A percentile compares a stretch with the other conserved stretches of the same genome.
Conservation (phyloP, 2,888 invertebrate genomes). For the Chymomyza amoena region DNA sequence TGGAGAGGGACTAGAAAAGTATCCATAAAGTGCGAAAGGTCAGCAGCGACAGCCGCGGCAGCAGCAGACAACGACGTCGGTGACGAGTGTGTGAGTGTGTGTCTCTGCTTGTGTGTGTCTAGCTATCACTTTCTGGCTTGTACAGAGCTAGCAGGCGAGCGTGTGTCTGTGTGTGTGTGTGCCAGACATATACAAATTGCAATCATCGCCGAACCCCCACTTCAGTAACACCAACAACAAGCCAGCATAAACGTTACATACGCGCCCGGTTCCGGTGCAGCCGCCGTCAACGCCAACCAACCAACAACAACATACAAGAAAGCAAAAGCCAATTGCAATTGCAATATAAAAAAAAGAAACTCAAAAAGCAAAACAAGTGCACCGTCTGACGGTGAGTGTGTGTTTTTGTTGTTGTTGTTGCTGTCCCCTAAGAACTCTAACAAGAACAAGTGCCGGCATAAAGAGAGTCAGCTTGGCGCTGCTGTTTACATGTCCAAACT, state of each 20-base stretch:
- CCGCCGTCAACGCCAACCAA: slow-evolving; percentile 20
- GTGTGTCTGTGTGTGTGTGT: slow-evolving; percentile 37
- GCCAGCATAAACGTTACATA: slow-evolving; percentile 48
- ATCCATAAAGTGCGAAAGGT: slow-evolving; percentile 76
- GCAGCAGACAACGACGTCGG: slow-evolving; percentile 24
- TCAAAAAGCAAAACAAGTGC: background rate
- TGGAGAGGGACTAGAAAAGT: slow-evolving; percentile 57
- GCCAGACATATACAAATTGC: slow-evolving; percentile 66
- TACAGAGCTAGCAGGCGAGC: background rate
- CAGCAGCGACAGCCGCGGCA: slow-evolving; percentile 71
- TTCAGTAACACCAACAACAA: slow-evolving; percentile 16
- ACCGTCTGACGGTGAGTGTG: background rate
- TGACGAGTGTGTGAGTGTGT: slow-evolving; percentile 26
- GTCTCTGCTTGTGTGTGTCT: slow-evolving; percentile 40
- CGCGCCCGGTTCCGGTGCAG: slow-evolving; percentile 67
- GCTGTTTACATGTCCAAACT: slow-evolving; percentile 50
- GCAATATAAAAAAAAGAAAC: too few relatives aligned
- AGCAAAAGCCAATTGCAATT: slow-evolving; percentile 22
- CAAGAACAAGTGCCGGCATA: slow-evolving; percentile 35
- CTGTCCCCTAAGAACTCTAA: background rate
- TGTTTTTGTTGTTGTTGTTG: slow-evolving; percentile 9
- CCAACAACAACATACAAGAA: slow-evolving; percentile 5
- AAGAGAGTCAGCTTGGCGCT: slow-evolving; percentile 10
- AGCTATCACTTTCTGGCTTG: slow-evolving; percentile 70
- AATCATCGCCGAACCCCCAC: slow-evolving; percentile 42